Conservation (phyloP, 2,888 invertebrate species). For the Ypsolopha sequella region DNA sequence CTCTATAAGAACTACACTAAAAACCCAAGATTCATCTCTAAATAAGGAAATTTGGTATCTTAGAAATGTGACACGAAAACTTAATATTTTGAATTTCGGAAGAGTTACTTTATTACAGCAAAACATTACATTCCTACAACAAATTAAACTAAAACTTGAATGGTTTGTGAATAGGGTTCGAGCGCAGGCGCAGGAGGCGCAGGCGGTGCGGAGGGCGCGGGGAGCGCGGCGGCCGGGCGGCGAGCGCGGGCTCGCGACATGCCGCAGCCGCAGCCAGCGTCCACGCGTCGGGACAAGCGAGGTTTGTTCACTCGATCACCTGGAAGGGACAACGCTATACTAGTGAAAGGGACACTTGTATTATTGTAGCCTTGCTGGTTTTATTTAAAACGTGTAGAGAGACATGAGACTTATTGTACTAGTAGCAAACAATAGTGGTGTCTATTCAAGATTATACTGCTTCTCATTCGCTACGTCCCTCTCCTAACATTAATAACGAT, state of each 20-base stretch:
- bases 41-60: too few relatives aligned
- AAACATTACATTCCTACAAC: neutral
- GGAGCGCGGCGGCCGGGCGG: conserved; percentile 63
- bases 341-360: neutral
- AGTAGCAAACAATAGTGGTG: neutral
- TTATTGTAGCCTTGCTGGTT: too few relatives aligned
- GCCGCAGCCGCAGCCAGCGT: conserved; percentile 67
- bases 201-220: conserved; percentile 55
- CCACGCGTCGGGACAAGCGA: conserved; percentile 61
- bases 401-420: neutral
- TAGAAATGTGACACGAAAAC: too few relatives aligned
- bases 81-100: too few relatives aligned
- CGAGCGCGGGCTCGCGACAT: conserved; percentile 75
- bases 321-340: too few relatives aligned
- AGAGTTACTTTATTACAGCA: neutral
- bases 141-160: neutral
- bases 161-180: neutral
- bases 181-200: conserved; percentile 12
- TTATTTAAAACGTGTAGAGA: too few relatives aligned
- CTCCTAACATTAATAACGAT: neutral
- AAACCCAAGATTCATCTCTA: neutral
- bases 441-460: too few relatives aligned
- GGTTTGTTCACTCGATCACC: conserved; percentile 21
- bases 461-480: too few relatives aligned
- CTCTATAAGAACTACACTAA: too few relatives aligned